Evolutionary conservation across 1,140 invertebrate genomes (phyloP).

Genomic region (Orchestia grillus): DNA sequence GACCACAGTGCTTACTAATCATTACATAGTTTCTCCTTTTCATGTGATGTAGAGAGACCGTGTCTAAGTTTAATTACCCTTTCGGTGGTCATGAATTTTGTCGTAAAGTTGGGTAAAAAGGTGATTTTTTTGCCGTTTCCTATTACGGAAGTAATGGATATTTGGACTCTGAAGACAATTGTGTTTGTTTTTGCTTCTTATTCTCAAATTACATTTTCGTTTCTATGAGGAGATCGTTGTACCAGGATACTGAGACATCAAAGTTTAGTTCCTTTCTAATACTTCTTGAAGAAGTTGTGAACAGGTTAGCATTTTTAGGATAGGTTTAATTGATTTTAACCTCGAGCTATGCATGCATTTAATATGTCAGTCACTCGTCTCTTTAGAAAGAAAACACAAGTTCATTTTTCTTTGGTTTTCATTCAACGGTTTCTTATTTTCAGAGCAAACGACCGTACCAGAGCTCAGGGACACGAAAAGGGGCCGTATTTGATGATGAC

Average conservation of each 20-base stretch:
- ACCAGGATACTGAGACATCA: background rate
- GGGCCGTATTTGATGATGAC: conserved; percentile 20
- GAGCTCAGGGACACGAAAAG: background rate
- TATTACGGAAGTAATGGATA: too few species aligned
- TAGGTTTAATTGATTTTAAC: background rate
- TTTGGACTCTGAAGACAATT: too few species aligned
- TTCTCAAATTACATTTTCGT: too few species aligned
- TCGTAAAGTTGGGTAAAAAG: too few species aligned
- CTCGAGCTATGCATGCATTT: background rate
- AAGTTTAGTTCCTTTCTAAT: background rate
- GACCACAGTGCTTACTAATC: too few species aligned
- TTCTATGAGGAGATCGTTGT: too few species aligned
- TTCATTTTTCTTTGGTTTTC: background rate
- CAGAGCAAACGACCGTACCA: background rate
- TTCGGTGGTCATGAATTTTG: too few species aligned
- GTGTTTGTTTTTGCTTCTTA: too few species aligned
- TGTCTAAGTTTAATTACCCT: too few species aligned
- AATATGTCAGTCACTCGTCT: background rate
- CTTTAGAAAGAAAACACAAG: background rate
- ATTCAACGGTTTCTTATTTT: background rate
- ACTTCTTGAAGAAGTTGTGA: background rate
- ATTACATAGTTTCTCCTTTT: too few species aligned
- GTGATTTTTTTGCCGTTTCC: too few species aligned
- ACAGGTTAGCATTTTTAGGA: background rate
- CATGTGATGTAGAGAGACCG: too few species aligned